These are phyloP conservation scores for Melipona beecheii DNA, from an alignment of 2,888 invertebrate genomes.

Conservation along the genomic window DNA sequence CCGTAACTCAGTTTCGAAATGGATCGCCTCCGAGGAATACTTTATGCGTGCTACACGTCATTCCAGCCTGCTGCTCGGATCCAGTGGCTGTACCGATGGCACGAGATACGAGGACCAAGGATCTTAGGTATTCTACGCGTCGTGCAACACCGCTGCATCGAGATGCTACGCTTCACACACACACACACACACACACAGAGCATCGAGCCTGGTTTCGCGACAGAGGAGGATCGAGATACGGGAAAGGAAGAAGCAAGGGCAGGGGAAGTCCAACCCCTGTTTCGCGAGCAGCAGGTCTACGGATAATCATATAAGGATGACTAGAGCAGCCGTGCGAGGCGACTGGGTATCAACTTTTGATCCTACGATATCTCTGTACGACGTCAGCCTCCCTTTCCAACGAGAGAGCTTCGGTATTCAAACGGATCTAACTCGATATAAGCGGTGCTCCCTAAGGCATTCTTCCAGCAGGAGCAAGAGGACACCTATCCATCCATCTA, in stretches of 20 bases:
- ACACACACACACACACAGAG: constrained; percentile 11
- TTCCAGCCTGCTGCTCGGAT: constrained; percentile 34
- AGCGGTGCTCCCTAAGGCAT: constrained; percentile 79
- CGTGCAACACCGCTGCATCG: constrained; percentile 69
- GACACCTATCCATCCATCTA: constrained; percentile 57
- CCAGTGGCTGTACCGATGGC: constrained; percentile 9
- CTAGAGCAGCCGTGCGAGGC: constrained; percentile 57
- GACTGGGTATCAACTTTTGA: constrained; percentile 79
- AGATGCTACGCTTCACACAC: constrained; percentile 35
- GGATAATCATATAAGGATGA: constrained; percentile 79
- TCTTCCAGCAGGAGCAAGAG: constrained; percentile 60
- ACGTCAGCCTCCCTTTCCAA: constrained; percentile 29
- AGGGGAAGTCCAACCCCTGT: constrained; percentile 46
- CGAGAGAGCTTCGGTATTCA: constrained; percentile 78
- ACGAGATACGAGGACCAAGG: constrained; percentile 49
- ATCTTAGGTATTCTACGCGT: constrained; percentile 80
- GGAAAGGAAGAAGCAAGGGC: background rate
- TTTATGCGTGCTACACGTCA: constrained; percentile 79
- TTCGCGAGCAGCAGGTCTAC: constrained; percentile 64
- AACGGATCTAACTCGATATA: constrained; percentile 83
- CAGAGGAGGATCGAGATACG: constrained; percentile 34
- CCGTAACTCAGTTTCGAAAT: constrained; percentile 81
- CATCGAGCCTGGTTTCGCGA: constrained; percentile 28
- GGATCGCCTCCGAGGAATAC: constrained; percentile 81
- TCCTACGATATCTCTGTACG: constrained; percentile 71